A percentile compares a stretch with the other conserved stretches of the same genome.
Conservation (phyloP, 2,113 vertebrate species). For the Actenoides lindsayi region DNA sequence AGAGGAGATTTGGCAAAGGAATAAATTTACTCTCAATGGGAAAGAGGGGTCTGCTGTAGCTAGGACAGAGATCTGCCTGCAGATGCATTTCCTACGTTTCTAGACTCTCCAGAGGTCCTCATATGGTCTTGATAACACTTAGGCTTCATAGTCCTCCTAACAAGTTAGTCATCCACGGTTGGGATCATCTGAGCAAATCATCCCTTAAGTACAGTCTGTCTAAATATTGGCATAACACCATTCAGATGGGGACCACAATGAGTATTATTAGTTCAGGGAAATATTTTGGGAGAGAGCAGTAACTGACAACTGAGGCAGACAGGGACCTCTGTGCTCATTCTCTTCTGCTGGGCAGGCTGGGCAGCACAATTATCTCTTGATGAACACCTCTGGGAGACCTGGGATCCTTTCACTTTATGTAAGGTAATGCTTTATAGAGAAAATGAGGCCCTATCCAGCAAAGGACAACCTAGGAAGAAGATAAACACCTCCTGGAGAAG, state of each 20-base stretch:
- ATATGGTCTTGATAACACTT: neutral
- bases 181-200: neutral
- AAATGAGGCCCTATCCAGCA: neutral
- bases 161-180: neutral
- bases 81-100: neutral
- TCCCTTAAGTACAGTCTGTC: neutral
- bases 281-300: neutral
- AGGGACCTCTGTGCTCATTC: neutral
- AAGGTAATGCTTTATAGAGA: neutral
- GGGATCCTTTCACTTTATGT: neutral
- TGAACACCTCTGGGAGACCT: neutral
- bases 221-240: neutral
- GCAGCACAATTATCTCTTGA: neutral
- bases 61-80: neutral
- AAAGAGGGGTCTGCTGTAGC: neutral
- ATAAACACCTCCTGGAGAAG: neutral
- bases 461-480: neutral
- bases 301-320: neutral
- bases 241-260: accelerated
- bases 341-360: neutral
- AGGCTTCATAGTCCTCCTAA: neutral
- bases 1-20: neutral
- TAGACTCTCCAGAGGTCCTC: neutral
- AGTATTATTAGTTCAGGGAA: neutral
- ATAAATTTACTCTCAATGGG: neutral